These are phyloP conservation scores for Sakesphorus luctuosus DNA, from an alignment of 2,113 vertebrate species.

Conservation along the genomic window DNA sequence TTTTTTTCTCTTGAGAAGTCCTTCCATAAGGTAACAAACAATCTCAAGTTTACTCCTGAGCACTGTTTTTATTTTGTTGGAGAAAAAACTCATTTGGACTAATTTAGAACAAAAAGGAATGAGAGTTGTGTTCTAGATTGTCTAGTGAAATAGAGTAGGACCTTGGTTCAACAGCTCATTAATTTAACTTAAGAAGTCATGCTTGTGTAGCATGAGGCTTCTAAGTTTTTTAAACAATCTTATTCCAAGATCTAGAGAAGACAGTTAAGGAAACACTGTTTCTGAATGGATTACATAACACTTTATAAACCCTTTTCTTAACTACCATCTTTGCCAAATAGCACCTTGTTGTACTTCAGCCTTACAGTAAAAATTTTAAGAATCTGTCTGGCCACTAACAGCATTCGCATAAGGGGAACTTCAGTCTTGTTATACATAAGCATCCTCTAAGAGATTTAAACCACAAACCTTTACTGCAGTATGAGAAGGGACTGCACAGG, in stretches of 20 bases:
- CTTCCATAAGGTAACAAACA: neutral
- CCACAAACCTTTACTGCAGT: slow-evolving; percentile 60
- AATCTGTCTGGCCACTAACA: neutral
- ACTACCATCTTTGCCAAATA: slow-evolving; percentile 26
- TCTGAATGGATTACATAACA: neutral
- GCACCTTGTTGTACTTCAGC: neutral
- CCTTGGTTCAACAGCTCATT: neutral
- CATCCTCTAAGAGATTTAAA: slow-evolving; percentile 58
- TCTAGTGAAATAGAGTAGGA: neutral
- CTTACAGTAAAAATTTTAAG: slow-evolving; percentile 18
- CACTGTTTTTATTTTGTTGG: neutral
- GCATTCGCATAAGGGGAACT: slow-evolving; percentile 26
- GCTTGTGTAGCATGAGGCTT: neutral
- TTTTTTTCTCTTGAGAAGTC: neutral
- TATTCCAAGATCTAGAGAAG: neutral
- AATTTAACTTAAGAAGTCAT: neutral
- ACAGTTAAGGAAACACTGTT: neutral
- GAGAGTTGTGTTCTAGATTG: neutral
- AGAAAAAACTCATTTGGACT: neutral
- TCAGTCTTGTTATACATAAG: slow-evolving; percentile 35
- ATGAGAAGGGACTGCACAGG: neutral
- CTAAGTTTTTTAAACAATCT: neutral
- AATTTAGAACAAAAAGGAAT: neutral
- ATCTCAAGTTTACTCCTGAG: neutral
- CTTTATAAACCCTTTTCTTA: slow-evolving; percentile 18